phyloP scores from a whole-genome alignment of 2,797 vertebrate genomes.

The Avahi laniger region DNA sequence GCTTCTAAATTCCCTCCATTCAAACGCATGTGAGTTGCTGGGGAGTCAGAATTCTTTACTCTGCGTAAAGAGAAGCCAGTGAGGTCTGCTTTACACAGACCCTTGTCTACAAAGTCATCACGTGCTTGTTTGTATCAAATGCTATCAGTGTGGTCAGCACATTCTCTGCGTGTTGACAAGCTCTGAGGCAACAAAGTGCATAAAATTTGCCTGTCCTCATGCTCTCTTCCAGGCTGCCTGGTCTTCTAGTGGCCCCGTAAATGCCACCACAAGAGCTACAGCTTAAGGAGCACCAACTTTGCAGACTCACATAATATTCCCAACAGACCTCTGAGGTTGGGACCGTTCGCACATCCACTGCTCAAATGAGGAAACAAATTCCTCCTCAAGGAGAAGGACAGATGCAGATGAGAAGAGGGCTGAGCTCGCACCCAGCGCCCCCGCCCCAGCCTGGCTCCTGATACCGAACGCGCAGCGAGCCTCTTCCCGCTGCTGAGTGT shows the following conservation, averaged over 20 bases:
- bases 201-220: too few relatives aligned
- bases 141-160: background rate
- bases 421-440: rapidly evolving
- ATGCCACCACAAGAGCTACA: background rate
- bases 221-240: background rate
- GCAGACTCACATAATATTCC: background rate
- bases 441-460: background rate
- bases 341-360: background rate
- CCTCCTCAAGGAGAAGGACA: background rate
- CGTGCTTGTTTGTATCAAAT: background rate
- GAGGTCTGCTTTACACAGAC: background rate
- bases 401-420: background rate
- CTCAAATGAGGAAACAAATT: background rate
- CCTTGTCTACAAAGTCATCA: background rate
- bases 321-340: background rate
- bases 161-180: background rate
- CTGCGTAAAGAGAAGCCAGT: background rate
- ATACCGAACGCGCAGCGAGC: background rate
- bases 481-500: background rate
- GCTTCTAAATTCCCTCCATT: background rate
- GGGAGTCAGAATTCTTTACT: background rate
- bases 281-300: background rate
- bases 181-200: background rate
- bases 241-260: background rate
- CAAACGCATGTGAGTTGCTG: background rate